Evolutionary conservation across 2,113 vertebrate genomes (phyloP).

Genomic region (Formicarius rufipectus): DNA sequence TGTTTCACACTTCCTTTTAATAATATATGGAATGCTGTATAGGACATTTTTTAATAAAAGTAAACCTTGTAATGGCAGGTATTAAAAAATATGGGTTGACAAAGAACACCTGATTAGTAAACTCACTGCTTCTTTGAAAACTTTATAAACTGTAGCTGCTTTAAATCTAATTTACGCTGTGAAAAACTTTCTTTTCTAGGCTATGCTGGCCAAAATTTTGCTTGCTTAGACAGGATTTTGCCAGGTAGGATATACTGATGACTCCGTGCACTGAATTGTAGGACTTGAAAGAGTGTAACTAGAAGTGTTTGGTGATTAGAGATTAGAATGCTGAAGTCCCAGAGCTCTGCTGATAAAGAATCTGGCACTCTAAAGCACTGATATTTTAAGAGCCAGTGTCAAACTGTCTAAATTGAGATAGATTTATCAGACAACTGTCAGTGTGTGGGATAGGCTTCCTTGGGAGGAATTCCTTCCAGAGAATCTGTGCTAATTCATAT

Average conservation of each 20-base stretch:
- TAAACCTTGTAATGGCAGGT: not conserved
- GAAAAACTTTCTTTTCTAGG: not conserved
- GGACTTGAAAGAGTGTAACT: not conserved
- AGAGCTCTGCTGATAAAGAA: slow-evolving; percentile 17
- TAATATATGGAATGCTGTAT: not conserved
- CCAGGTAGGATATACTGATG: not conserved
- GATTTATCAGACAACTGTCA: not conserved
- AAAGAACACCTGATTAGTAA: not conserved
- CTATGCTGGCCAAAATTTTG: not conserved
- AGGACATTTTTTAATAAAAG: not conserved
- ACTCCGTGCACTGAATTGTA: not conserved
- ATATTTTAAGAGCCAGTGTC: not conserved
- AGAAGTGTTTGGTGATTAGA: not conserved
- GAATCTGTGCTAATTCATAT: not conserved
- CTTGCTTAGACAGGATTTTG: not conserved
- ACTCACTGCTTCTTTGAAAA: not conserved
- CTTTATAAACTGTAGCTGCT: not conserved
- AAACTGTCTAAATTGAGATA: slow-evolving; percentile 10
- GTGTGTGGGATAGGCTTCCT: not conserved
- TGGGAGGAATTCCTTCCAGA: not conserved
- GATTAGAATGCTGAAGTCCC: not conserved
- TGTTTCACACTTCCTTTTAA: not conserved
- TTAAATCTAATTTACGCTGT: not conserved
- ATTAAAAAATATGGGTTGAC: not conserved
- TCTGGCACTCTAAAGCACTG: not conserved